phyloP scores from a whole-genome alignment of 2,888 invertebrate species.

The Ariolimax columbianus region DNA sequence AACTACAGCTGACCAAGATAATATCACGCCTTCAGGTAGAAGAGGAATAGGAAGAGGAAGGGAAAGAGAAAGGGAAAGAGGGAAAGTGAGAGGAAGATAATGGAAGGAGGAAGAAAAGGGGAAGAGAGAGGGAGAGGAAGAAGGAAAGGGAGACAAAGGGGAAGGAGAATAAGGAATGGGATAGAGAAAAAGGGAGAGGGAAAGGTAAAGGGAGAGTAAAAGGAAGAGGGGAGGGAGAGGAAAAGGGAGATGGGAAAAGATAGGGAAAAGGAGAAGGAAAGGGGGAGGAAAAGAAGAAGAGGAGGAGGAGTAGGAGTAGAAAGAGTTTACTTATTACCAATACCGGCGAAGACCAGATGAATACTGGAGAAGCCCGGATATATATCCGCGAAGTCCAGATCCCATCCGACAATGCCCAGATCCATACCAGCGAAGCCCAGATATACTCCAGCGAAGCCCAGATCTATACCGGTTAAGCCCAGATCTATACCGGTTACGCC shows the following conservation, averaged over 20 bases:
- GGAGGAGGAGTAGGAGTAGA: neutral
- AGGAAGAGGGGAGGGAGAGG: neutral
- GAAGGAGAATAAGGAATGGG: neutral
- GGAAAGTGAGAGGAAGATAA: neutral
- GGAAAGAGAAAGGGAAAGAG: neutral
- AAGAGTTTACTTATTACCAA: too few relatives aligned
- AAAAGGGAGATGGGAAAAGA: neutral
- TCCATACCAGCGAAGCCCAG: too few relatives aligned
- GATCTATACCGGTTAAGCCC: too few relatives aligned
- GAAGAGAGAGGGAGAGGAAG: neutral
- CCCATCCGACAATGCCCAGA: too few relatives aligned
- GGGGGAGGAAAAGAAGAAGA: neutral
- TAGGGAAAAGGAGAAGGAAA: neutral
- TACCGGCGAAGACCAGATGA: too few relatives aligned
- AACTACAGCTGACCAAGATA: too few relatives aligned
- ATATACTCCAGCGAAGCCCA: too few relatives aligned
- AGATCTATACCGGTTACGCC: too few relatives aligned
- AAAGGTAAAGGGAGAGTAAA: neutral
- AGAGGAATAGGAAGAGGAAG: too few relatives aligned
- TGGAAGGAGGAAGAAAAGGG: neutral
- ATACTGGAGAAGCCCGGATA: too few relatives aligned
- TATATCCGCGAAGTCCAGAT: too few relatives aligned
- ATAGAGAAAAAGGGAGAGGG: neutral
- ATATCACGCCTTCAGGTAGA: too few relatives aligned
- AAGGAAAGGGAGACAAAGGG: neutral